Evolutionary conservation across 2,113 vertebrate species (phyloP).

Genomic region (Sander vitreus): DNA sequence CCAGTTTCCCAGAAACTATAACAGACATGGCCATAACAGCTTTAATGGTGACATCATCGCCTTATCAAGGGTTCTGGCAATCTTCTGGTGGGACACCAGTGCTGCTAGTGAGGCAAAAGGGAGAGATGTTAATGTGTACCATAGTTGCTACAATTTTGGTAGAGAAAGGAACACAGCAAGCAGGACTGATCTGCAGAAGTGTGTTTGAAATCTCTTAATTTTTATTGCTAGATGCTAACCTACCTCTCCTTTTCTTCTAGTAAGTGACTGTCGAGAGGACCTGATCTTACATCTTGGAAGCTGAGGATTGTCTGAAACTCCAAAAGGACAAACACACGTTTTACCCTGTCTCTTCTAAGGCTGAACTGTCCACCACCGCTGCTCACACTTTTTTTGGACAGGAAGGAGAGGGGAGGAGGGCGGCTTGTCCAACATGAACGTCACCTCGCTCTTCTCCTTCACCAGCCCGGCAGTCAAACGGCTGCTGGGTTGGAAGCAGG

Average conservation of each 20-base stretch:
- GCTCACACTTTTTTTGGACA: constrained; percentile 35
- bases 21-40: constrained; percentile 25
- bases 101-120: not conserved
- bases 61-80: constrained; percentile 21
- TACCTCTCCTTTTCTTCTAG: constrained; percentile 44
- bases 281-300: constrained; percentile 22
- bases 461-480: constrained; percentile 97
- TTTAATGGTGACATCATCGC: constrained; percentile 44
- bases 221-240: not conserved
- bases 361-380: constrained; percentile 37
- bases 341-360: constrained; percentile 8
- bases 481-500: constrained; percentile 97
- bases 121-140: not conserved
- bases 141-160: not conserved
- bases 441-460: constrained; percentile 98
- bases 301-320: constrained; percentile 36
- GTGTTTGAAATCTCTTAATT: not conserved
- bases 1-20: constrained; percentile 74
- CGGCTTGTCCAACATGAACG: constrained; percentile 87
- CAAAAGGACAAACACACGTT: not conserved
- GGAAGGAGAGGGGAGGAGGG: constrained; percentile 62
- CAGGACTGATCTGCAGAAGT: not conserved
- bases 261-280: constrained; percentile 27
- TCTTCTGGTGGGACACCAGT: constrained; percentile 22
- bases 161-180: not conserved